Percentiles rank a stretch among this genome's conserved stretches.
phyloP scores from a whole-genome alignment of 2,797 vertebrate species.

The Tachyglossus aculeatus region DNA sequence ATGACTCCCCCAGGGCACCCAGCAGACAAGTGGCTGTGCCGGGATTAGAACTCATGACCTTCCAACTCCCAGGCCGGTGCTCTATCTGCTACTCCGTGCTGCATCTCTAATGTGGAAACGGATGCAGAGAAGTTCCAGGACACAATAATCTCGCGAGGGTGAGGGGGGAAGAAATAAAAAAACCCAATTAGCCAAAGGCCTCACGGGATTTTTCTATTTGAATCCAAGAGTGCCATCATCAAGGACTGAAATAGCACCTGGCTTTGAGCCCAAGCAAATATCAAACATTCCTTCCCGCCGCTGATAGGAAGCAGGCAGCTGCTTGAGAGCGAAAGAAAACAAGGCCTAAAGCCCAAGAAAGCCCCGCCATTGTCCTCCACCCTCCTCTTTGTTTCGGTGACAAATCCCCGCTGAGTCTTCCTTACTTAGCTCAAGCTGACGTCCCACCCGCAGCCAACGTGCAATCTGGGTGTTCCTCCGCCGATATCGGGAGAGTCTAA shows the following conservation, averaged over 20 bases:
- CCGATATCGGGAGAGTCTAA: conserved; percentile 68
- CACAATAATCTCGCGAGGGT: no score
- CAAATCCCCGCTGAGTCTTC: conserved; percentile 29
- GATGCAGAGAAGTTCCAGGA: no score
- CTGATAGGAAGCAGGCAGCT: conserved; percentile 12
- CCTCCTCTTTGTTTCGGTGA: conserved; percentile 48
- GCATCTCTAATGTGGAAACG: no score
- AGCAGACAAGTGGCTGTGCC: no score
- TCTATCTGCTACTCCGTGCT: no score
- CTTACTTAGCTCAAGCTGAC: conserved; percentile 63
- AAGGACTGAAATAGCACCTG: conserved; percentile 10
- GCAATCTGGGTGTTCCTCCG: conserved; percentile 59
- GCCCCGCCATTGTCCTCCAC: background rate
- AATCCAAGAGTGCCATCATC: no score
- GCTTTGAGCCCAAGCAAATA: conserved; percentile 8
- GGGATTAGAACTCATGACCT: no score
- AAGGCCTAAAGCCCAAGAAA: background rate
- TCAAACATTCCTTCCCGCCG: conserved; percentile 14
- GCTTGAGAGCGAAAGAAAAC: conserved; percentile 19
- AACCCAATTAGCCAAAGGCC: no score
- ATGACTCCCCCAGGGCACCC: no score
- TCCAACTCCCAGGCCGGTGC: no score
- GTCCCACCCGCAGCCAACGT: conserved; percentile 55
- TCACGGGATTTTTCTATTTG: no score
- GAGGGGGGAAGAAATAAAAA: no score